phyloP scores from a whole-genome alignment of 2,888 invertebrate genomes.

The Phlogophora meticulosa region DNA sequence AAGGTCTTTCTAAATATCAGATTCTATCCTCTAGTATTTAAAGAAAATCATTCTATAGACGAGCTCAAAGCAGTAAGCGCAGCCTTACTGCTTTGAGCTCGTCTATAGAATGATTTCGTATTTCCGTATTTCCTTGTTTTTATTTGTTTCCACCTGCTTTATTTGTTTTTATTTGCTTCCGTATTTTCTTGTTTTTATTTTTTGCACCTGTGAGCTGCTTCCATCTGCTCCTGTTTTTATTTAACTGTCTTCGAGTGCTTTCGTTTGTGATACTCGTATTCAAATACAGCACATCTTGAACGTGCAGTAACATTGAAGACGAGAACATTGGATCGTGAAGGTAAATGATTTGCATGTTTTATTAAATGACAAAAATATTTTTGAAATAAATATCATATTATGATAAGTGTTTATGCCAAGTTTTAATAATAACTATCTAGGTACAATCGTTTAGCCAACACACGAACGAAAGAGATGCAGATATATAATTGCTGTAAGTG shows the following conservation, averaged over 20 bases:
- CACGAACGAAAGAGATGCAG: background rate
- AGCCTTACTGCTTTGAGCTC: too few species aligned
- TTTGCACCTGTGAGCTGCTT: constrained; percentile 47
- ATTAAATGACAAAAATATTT: constrained; percentile 36
- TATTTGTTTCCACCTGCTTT: constrained; percentile 54
- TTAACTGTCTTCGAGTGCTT: constrained; percentile 42
- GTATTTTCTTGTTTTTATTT: constrained; percentile 37
- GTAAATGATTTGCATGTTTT: constrained; percentile 28
- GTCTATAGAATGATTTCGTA: too few species aligned
- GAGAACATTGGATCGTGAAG: constrained; percentile 21
- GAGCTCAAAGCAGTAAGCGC: background rate
- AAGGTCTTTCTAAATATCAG: background rate
- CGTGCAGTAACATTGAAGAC: background rate
- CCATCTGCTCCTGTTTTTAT: constrained; percentile 56
- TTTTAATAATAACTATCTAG: constrained; percentile 51
- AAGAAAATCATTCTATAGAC: background rate
- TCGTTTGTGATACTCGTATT: constrained; percentile 19
- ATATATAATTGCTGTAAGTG: background rate
- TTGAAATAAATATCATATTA: constrained; percentile 30
- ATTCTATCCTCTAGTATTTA: background rate
- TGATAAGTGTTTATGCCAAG: constrained; percentile 54
- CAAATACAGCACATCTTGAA: constrained; percentile 11
- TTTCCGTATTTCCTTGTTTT: constrained; percentile 25
- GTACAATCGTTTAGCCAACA: constrained; percentile 39
- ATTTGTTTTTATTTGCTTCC: constrained; percentile 39